Conservation (phyloP, 2,888 invertebrate genomes). For the Morinoia aosen region DNA sequence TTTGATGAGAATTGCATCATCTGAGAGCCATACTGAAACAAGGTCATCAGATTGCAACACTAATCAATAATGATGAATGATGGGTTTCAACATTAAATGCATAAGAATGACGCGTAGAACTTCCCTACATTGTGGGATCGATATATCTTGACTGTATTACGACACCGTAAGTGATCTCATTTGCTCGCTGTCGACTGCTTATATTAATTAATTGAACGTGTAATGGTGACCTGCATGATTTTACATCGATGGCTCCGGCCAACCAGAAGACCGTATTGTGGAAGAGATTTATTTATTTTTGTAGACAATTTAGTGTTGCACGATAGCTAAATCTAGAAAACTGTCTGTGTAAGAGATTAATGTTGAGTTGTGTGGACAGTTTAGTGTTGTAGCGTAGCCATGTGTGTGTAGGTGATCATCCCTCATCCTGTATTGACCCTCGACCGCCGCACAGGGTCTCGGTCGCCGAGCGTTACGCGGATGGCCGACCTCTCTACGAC, state of each 20-base stretch:
- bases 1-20: background rate
- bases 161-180: background rate
- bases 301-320: no score
- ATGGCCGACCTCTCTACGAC: background rate
- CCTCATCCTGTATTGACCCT: background rate
- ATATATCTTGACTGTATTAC: background rate
- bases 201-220: background rate
- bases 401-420: background rate
- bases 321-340: background rate
- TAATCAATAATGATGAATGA: background rate
- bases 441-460: constrained; percentile 8
- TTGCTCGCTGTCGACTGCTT: background rate
- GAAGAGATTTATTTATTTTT: no score
- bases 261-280: no score
- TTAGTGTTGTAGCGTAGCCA: background rate
- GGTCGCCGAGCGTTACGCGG: background rate
- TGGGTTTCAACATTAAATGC: no score
- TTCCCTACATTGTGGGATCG: background rate
- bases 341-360: background rate
- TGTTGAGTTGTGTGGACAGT: background rate
- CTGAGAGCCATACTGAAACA: background rate
- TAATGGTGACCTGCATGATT: background rate
- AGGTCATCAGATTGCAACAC: background rate
- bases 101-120: no score
- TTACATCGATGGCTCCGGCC: background rate